Conservation (phyloP, 2,888 invertebrate species). For the Neocrepidodera transversa region DNA sequence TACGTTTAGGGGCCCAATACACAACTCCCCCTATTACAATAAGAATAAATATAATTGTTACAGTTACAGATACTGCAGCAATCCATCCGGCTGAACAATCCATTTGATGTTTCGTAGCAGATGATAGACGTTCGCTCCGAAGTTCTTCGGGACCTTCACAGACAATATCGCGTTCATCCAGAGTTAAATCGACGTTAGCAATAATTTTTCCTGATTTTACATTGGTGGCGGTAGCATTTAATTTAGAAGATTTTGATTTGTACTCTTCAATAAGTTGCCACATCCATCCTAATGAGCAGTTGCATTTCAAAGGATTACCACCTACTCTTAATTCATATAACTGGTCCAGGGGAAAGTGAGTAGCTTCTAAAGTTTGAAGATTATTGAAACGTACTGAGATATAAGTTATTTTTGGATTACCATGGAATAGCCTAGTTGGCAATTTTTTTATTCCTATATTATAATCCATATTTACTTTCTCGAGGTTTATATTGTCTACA, state of each 20-base stretch:
- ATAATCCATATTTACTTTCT: conserved; percentile 78
- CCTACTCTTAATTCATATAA: conserved; percentile 77
- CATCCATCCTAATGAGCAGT: conserved; percentile 86
- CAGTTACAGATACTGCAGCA: conserved; percentile 65
- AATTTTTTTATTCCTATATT: conserved; percentile 76
- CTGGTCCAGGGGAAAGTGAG: conserved; percentile 83
- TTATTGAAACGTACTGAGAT: conserved; percentile 81
- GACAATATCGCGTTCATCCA: conserved; percentile 67
- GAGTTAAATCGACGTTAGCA: conserved; percentile 55
- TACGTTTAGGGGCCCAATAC: conserved; percentile 53
- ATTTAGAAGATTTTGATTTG: conserved; percentile 40
- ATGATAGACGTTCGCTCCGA: conserved; percentile 63
- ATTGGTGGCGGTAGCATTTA: conserved; percentile 24
- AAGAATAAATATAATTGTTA: conserved; percentile 51
- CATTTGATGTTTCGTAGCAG: conserved; percentile 69
- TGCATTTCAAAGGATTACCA: conserved; percentile 85
- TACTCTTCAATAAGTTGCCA: conserved; percentile 71
- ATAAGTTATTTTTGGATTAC: conserved; percentile 78
- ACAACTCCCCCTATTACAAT: conserved; percentile 51
- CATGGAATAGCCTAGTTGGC: conserved; percentile 84
- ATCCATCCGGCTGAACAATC: conserved; percentile 70
- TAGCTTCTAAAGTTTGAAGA: conserved; percentile 76
- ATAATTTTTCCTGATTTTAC: conserved; percentile 50
- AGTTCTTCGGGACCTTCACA: conserved; percentile 68
- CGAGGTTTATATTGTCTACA: conserved; percentile 84